Evolutionary conservation across 1,140 invertebrate species (phyloP).

Genomic region (Drosophila elegans): DNA sequence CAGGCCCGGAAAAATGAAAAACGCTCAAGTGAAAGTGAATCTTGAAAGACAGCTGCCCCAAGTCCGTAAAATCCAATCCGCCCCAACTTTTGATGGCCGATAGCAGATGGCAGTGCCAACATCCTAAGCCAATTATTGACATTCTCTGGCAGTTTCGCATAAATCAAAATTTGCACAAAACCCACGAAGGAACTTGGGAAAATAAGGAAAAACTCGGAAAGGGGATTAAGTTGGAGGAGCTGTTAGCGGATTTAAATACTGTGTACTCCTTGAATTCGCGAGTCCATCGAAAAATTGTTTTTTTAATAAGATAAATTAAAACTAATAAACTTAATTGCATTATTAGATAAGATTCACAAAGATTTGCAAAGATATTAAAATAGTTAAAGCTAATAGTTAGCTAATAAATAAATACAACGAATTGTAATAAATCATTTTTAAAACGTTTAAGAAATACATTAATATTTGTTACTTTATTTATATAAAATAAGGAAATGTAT

Average conservation of each 20-base stretch:
- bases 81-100: constrained; percentile 13
- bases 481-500: too few relatives aligned
- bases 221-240: not conserved
- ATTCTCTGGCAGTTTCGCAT: constrained; percentile 59
- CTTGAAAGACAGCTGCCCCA: constrained; percentile 49
- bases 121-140: constrained; percentile 71
- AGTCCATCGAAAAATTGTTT: not conserved
- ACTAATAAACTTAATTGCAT: too few relatives aligned
- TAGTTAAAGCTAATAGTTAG: too few relatives aligned
- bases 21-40: constrained; percentile 26
- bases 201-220: not conserved
- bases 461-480: too few relatives aligned
- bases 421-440: too few relatives aligned
- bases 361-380: too few relatives aligned
- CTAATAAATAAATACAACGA: too few relatives aligned
- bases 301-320: too few relatives aligned
- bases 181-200: not conserved
- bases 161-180: constrained; percentile 60
- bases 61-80: not conserved
- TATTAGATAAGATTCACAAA: too few relatives aligned
- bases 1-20: constrained; percentile 10
- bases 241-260: constrained; percentile 24
- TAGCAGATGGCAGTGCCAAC: constrained; percentile 23
- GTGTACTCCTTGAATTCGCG: not conserved
- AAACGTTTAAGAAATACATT: too few relatives aligned